Base-by-base conservation (phyloP, 2,113 vertebrate species). In the Pseudorhombus dupliciocellatus region DNA sequence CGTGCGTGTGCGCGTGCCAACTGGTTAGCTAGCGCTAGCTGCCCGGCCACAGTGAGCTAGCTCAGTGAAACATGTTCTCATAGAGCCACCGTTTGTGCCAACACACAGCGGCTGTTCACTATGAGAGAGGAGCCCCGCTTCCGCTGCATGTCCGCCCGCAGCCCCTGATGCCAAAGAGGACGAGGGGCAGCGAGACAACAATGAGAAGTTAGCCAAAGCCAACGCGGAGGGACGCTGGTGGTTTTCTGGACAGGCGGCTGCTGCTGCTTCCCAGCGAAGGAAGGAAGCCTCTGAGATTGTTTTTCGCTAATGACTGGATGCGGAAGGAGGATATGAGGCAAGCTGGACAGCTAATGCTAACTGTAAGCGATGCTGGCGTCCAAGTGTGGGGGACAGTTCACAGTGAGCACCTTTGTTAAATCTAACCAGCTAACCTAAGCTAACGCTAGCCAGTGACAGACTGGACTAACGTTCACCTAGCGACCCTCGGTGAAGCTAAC, bases 301-400 rank as follows among this genome's bases (percentile, higher is more conserved):
- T 68, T 50, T 64, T 66, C 28, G 77, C 63, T 56, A 37, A 76
- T 68, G 60, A 81, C 76, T 90, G 87, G 85, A 89, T 81, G 85
- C 89, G 85, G 89, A 88, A 92, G 88, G 76, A 87, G 67, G 85
- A 80, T 84, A 85, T 83, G 87, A 89, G 73, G 65, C 90, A 64
- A 84, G 75, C 87, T 84, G 85, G 70, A 81, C 54, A 56, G 83
- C 87, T 83, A 84, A 79, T 79, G 86, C 88, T 88, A 86, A 81
- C n/a, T 73, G 71, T 82, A 63, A 79, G 81, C 79, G 80, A 61
- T 62, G 75, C 59, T 79, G 67, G 76, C 73, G 70, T 56, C 64
- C 54, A 73, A 73, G 65, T 67, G 57, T 77, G 51, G 71, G 60
- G 46, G 67, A 77, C 61, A 58, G 68, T 57, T 79, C 30, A 83